phyloP scores from a whole-genome alignment of 2,113 vertebrate species.

The cat (Felis catus) region F.catus_Fca126_mat1.0 CM031419.1:200976001-200976500 shows the following conservation, averaged over 20 bases:
- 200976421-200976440: no score
- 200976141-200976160: background rate
- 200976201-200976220: background rate
- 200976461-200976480: no score
- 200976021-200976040: background rate
- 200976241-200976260: background rate
- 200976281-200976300: background rate
- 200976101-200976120: slow-evolving; percentile 3
- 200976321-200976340: background rate
- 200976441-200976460: no score
- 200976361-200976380: no score
- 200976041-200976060: background rate
- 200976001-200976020: background rate
- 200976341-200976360: background rate
- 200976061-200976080: background rate
- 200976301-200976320: background rate
- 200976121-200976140: background rate
- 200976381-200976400: no score
- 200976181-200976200: background rate
- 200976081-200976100: background rate
- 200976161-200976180: background rate
- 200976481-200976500: no score
- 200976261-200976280: background rate
- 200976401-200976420: no score
- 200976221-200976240: background rate